phyloP scores from a whole-genome alignment of 2,113 vertebrate genomes.

The Lophura nycthemera region DNA sequence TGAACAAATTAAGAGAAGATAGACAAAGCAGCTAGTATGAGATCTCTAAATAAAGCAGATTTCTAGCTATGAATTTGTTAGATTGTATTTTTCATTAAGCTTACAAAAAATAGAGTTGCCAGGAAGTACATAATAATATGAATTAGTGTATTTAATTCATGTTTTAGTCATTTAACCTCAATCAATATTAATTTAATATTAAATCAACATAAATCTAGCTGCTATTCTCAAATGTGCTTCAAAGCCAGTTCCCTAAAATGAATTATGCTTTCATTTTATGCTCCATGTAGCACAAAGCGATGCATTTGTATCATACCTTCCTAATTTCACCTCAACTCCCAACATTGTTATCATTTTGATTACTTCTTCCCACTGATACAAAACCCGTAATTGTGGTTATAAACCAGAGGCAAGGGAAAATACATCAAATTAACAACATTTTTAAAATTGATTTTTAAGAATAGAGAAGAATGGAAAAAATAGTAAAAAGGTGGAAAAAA shows the following conservation, averaged over 20 bases:
- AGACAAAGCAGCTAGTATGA: constrained; percentile 14
- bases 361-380: not conserved
- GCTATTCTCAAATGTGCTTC: constrained; percentile 21
- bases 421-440: not conserved
- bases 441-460: not conserved
- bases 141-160: constrained; percentile 6
- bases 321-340: constrained; percentile 5
- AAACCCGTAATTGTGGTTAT: not conserved
- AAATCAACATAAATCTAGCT: constrained; percentile 29
- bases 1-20: constrained; percentile 54
- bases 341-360: constrained; percentile 8
- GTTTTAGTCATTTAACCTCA: constrained; percentile 18
- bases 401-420: not conserved
- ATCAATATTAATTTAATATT: constrained; percentile 55
- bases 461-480: not conserved
- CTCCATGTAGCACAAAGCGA: constrained; percentile 22
- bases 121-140: constrained; percentile 15
- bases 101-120: not conserved
- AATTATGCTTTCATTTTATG: constrained; percentile 28
- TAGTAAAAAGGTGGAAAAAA: not conserved
- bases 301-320: constrained; percentile 15
- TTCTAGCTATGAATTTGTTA: constrained; percentile 1
- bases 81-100: not conserved
- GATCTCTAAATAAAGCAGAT: constrained; percentile 17
- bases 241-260: not conserved